Evolutionary conservation across 1,140 invertebrate species (phyloP).

Genomic region (Caerostris extrusa): DNA sequence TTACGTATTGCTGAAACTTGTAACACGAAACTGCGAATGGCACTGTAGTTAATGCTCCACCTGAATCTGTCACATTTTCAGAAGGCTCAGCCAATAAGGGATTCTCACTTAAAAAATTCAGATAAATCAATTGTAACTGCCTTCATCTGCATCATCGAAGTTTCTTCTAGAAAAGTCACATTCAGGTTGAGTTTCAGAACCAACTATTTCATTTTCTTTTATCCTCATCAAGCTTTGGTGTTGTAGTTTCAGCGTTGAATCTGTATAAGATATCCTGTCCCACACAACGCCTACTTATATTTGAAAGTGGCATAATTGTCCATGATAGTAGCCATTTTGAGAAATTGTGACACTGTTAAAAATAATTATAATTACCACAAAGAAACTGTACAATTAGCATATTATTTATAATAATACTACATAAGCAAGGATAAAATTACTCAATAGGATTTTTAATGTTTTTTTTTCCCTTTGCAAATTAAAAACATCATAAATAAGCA

Average conservation of each 20-base stretch:
- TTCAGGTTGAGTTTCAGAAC: conserved; percentile 12
- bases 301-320: background rate
- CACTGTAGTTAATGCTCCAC: conserved; percentile 8
- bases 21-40: conserved; percentile 71
- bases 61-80: conserved; percentile 46
- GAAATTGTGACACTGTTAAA: background rate
- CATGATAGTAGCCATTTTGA: background rate
- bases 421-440: too few relatives aligned
- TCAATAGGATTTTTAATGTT: too few relatives aligned
- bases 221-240: background rate
- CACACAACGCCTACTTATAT: background rate
- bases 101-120: conserved; percentile 36
- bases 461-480: too few relatives aligned
- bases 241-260: conserved; percentile 49
- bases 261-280: conserved; percentile 36
- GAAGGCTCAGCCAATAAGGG: conserved; percentile 48
- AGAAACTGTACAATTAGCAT: too few relatives aligned
- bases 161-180: background rate
- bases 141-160: conserved; percentile 39
- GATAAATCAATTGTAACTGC: conserved; percentile 62
- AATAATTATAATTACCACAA: too few relatives aligned
- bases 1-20: background rate
- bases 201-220: background rate
- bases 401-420: too few relatives aligned
- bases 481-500: too few relatives aligned